phyloP scores from a whole-genome alignment of 2,888 invertebrate genomes.

The Hirtodrosophila cameraria region DNA sequence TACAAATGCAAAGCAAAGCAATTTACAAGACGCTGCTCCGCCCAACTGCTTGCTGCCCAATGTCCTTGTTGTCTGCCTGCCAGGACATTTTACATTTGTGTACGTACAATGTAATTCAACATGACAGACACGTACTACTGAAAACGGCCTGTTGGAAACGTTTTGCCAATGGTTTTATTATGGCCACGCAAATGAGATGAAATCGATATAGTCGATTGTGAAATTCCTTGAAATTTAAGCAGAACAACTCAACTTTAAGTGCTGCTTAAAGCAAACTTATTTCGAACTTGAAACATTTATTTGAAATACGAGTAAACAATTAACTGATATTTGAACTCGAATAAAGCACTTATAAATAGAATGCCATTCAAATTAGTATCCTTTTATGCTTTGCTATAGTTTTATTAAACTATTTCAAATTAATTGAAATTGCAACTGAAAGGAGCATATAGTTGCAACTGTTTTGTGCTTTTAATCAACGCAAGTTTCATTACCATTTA shows the following conservation, averaged over 20 bases:
- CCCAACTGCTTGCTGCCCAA: background rate
- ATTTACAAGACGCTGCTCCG: slow-evolving; percentile 67
- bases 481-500: too few species aligned
- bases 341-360: background rate
- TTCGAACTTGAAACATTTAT: slow-evolving; percentile 1
- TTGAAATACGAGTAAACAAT: slow-evolving; percentile 38
- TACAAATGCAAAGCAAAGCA: slow-evolving; percentile 71
- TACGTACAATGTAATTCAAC: slow-evolving; percentile 53
- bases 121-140: slow-evolving; percentile 70
- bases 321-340: slow-evolving; percentile 22
- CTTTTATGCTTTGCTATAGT: too few species aligned
- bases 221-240: slow-evolving; percentile 34
- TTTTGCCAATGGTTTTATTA: slow-evolving; percentile 74
- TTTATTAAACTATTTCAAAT: too few species aligned
- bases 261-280: background rate
- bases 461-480: too few species aligned
- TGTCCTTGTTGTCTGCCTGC: background rate
- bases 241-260: background rate
- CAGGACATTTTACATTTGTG: slow-evolving; percentile 43
- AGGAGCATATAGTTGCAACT: too few species aligned
- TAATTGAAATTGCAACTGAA: too few species aligned
- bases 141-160: slow-evolving; percentile 68
- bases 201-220: slow-evolving; percentile 69
- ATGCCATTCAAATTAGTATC: too few species aligned
- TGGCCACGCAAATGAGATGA: slow-evolving; percentile 45